Percentiles rank a stretch among this genome's conserved stretches.
These are phyloP conservation scores for Myiozetetes cayanensis DNA, from an alignment of 2,113 vertebrate species.

Conservation along the genomic window DNA sequence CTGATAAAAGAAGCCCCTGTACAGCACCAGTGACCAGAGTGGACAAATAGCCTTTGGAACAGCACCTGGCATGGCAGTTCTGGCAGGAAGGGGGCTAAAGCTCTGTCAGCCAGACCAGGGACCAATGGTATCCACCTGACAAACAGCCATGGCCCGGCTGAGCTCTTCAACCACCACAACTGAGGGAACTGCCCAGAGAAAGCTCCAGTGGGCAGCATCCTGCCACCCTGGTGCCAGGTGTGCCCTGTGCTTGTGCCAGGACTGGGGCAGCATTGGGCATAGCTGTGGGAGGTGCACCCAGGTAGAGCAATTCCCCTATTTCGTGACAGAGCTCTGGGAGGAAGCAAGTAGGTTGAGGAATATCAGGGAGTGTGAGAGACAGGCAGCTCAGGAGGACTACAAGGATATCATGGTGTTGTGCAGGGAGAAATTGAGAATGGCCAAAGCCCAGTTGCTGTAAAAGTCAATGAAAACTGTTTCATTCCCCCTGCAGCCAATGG, in stretches of 20 bases:
- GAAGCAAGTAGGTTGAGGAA: not conserved
- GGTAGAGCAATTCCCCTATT: not conserved
- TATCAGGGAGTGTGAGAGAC: not conserved
- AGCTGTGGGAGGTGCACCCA: not conserved
- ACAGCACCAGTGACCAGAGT: not conserved
- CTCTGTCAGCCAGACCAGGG: not conserved
- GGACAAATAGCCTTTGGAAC: not conserved
- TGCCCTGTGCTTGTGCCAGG: not conserved
- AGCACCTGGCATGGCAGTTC: not conserved
- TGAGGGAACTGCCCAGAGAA: not conserved
- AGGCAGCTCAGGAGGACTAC: not conserved
- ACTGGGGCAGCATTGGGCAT: not conserved
- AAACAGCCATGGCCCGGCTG: not conserved
- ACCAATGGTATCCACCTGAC: not conserved
- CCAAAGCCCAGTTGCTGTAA: not conserved
- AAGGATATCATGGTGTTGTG: not conserved
- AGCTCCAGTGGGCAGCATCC: not conserved
- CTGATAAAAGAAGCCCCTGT: not conserved
- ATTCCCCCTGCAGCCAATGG: too few relatives aligned
- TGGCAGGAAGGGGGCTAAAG: not conserved
- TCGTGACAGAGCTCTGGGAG: not conserved
- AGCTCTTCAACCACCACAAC: not conserved
- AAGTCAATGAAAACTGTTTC: not conserved
- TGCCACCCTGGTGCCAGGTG: not conserved
- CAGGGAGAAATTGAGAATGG: not conserved